Conservation (phyloP, 1,140 invertebrate species). For the Contarinia nasturtii region DNA sequence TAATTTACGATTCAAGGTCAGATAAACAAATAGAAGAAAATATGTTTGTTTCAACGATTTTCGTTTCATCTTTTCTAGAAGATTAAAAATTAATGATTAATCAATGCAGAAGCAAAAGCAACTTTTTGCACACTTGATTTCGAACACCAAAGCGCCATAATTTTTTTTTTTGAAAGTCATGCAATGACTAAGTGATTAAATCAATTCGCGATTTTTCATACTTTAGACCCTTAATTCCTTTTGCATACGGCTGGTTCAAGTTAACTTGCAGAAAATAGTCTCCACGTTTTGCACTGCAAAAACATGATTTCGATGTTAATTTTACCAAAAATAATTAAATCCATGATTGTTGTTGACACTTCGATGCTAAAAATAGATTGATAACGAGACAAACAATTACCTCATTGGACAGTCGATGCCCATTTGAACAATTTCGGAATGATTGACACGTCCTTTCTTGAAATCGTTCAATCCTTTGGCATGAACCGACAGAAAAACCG, state of each 20-base stretch:
- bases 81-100: too few relatives aligned
- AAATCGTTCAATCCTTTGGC: conserved; percentile 26
- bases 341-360: background rate
- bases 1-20: too few relatives aligned
- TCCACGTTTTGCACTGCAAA: conserved; percentile 14
- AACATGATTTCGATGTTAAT: conserved; percentile 1
- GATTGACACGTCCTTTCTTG: conserved; percentile 13
- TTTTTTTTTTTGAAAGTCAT: too few relatives aligned
- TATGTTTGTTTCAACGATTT: too few relatives aligned
- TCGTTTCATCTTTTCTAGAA: too few relatives aligned
- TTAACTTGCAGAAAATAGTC: conserved; percentile 26
- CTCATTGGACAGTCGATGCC: conserved; percentile 18
- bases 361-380: too few relatives aligned
- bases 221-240: conserved; percentile 14
- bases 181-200: too few relatives aligned
- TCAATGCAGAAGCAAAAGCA: too few relatives aligned
- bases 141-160: too few relatives aligned
- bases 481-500: conserved; percentile 24
- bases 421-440: conserved; percentile 9
- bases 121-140: too few relatives aligned
- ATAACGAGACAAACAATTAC: conserved; percentile 4
- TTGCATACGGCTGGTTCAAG: conserved; percentile 19
- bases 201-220: conserved; percentile 6
- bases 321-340: too few relatives aligned
- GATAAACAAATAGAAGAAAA: too few relatives aligned